These are phyloP conservation scores for Dryobates pubescens DNA, from an alignment of 2,797 vertebrate species.

Conservation along the genomic window DNA sequence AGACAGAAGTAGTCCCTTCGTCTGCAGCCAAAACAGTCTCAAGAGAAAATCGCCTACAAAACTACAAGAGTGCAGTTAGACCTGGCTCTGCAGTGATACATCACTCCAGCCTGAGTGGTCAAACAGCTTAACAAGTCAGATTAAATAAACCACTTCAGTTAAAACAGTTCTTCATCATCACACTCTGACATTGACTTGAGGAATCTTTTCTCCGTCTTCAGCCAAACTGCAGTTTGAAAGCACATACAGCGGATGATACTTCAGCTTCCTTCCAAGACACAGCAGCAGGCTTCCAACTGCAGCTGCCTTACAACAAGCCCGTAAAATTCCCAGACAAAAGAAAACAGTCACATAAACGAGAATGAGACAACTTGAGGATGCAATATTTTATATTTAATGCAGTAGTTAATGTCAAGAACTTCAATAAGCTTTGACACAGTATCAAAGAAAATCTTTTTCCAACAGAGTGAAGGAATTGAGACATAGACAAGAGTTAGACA, in stretches of 20 bases:
- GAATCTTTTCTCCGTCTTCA: background rate
- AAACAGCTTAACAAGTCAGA: background rate
- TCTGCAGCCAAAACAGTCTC: background rate
- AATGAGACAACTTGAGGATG: background rate
- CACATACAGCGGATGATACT: background rate
- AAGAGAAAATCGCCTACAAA: background rate
- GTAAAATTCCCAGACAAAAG: constrained; percentile 46
- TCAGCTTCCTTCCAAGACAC: constrained; percentile 15
- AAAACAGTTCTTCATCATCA: background rate
- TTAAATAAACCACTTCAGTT: background rate
- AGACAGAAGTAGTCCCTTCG: background rate
- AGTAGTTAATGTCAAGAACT: constrained; percentile 34
- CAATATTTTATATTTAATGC: constrained; percentile 50
- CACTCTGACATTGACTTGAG: background rate
- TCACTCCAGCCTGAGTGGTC: background rate
- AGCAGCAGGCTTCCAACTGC: constrained; percentile 46
- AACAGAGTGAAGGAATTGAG: background rate
- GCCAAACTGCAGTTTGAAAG: constrained; percentile 11
- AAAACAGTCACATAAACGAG: constrained; percentile 39
- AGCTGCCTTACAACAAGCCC: constrained; percentile 25
- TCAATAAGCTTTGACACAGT: constrained; percentile 20
- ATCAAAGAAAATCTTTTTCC: constrained; percentile 21
- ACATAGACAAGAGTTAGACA: background rate
- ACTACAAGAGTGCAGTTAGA: background rate
- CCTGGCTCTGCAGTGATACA: background rate